Evolutionary conservation across 2,888 invertebrate genomes (phyloP).

Genomic region (Ichneumoninae sp.): DNA sequence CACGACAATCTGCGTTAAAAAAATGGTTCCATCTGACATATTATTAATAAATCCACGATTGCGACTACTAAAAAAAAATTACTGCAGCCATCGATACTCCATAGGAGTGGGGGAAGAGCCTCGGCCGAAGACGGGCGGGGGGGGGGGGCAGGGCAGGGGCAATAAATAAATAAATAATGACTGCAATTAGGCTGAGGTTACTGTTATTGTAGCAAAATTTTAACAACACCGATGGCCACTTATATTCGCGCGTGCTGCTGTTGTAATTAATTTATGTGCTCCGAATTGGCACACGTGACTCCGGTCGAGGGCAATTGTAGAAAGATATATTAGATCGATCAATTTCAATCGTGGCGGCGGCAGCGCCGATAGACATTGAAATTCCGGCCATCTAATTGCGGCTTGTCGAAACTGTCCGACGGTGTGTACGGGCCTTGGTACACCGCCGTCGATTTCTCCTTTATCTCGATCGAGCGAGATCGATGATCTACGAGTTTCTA

Average conservation of each 20-base stretch:
- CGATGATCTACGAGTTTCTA: slow-evolving; percentile 40
- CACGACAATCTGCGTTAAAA: no score
- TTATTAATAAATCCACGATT: no score
- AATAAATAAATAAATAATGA: slow-evolving; percentile 4
- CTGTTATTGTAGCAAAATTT: slow-evolving; percentile 4
- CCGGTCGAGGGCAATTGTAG: slow-evolving; percentile 10
- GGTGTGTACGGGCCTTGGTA: slow-evolving; percentile 3
- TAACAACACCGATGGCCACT: background rate
- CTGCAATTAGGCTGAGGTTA: background rate
- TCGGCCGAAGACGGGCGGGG: no score
- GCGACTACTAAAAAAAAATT: background rate
- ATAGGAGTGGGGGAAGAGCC: no score
- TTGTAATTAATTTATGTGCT: slow-evolving; percentile 18
- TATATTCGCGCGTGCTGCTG: background rate
- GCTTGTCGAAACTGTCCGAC: slow-evolving; percentile 46
- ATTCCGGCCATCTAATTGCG: slow-evolving; percentile 36
- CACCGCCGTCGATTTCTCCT: slow-evolving; percentile 18
- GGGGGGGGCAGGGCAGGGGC: no score
- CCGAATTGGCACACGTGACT: slow-evolving; percentile 21
- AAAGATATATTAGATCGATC: slow-evolving; percentile 32
- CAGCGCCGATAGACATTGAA: slow-evolving; percentile 18
- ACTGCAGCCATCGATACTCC: background rate
- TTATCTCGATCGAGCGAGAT: slow-evolving; percentile 34
- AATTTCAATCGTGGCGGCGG: slow-evolving; percentile 20
- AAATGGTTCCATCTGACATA: no score